A percentile compares a stretch with the other conserved stretches of the same genome.
These are phyloP conservation scores for Coluber constrictor DNA, from an alignment of 2,797 vertebrate species.

Conservation along the genomic window DNA sequence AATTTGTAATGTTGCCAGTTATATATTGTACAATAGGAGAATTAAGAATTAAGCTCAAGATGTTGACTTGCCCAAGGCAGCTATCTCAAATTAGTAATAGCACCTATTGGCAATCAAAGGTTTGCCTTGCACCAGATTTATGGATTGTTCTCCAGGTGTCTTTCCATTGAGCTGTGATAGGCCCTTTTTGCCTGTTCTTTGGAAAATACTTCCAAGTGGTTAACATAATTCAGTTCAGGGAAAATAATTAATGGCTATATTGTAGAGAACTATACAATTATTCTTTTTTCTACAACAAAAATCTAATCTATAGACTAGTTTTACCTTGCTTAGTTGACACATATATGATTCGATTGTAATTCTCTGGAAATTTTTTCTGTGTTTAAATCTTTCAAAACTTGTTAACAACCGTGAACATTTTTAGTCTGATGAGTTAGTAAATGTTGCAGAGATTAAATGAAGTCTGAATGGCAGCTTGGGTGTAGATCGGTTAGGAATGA, in stretches of 20 bases:
- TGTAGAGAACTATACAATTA: not conserved
- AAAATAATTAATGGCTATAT: not conserved
- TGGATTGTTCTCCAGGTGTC: not conserved
- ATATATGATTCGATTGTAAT: slow-evolving; percentile 55
- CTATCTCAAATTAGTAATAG: not conserved
- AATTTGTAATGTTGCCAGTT: slow-evolving; percentile 28
- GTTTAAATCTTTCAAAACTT: slow-evolving; percentile 76
- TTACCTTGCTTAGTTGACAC: slow-evolving; percentile 41
- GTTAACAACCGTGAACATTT: slow-evolving; percentile 89
- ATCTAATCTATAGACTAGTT: slow-evolving; percentile 39
- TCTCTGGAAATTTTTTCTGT: slow-evolving; percentile 58
- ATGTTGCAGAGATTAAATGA: slow-evolving; percentile 88
- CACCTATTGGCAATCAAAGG: not conserved
- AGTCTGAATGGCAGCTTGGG: slow-evolving; percentile 88
- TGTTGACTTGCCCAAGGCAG: not conserved
- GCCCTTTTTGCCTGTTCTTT: not conserved
- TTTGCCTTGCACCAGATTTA: not conserved
- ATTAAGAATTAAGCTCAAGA: not conserved
- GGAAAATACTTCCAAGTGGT: not conserved
- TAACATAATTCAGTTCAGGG: not conserved
- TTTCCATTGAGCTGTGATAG: not conserved
- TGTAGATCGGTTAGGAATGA: slow-evolving; percentile 94
- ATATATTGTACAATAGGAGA: slow-evolving; percentile 14
- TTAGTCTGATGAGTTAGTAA: slow-evolving; percentile 85
- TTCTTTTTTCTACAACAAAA: slow-evolving; percentile 49